These are phyloP conservation scores for Stratiomys singularior DNA, from an alignment of 2,888 invertebrate species.

Conservation along the genomic window DNA sequence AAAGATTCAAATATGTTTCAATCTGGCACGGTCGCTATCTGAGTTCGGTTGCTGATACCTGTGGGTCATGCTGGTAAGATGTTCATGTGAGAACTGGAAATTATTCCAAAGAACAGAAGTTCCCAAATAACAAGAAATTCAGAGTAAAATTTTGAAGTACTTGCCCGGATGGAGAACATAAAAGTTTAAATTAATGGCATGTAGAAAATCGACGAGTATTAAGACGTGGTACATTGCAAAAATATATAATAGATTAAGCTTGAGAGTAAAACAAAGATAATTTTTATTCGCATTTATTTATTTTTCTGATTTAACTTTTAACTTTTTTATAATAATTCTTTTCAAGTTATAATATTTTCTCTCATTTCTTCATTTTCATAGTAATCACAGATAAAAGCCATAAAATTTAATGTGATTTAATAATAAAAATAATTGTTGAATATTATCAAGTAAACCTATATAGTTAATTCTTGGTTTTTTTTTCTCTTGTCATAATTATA, in stretches of 20 bases:
- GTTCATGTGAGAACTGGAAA: no score
- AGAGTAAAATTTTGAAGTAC: no score
- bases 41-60: no score
- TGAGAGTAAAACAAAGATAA: not conserved
- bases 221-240: no score
- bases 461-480: conserved; percentile 4
- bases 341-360: conserved; percentile 40
- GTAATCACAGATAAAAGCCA: conserved; percentile 53
- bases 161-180: no score
- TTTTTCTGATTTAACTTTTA: conserved; percentile 36
- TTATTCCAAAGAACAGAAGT: no score
- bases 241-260: not conserved
- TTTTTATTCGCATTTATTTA: conserved; percentile 31
- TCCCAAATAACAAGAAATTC: no score
- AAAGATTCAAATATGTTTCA: no score
- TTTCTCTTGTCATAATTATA: conserved; percentile 43
- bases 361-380: conserved; percentile 41
- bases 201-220: no score
- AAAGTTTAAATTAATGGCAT: no score
- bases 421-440: conserved; percentile 42
- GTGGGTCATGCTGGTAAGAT: no score
- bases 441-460: conserved; percentile 39
- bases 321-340: conserved; percentile 33
- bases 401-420: conserved; percentile 48
- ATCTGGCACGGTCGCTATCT: no score